phyloP scores from a whole-genome alignment of 2,113 vertebrate species.

The Pelobates fuscus region DNA sequence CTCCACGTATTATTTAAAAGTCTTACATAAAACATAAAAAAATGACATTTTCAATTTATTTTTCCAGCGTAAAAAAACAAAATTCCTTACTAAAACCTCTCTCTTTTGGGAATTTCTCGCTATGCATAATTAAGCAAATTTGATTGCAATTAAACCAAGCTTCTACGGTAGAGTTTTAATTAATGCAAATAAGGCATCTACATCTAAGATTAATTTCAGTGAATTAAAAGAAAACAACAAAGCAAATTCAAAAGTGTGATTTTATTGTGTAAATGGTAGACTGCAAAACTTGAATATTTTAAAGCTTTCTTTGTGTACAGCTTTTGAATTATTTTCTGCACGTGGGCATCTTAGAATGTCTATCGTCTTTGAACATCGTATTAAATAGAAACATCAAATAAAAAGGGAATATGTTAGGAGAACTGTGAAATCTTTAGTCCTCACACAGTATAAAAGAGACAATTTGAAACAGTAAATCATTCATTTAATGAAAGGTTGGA shows the following conservation, averaged over 20 bases:
- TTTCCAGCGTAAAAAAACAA: constrained; percentile 98
- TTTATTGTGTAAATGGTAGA: constrained; percentile 87
- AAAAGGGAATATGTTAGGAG: constrained; percentile 20
- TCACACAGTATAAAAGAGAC: neutral
- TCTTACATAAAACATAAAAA: constrained; percentile 95
- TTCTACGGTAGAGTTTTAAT: constrained; percentile 99
- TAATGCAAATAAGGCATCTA: constrained; percentile 99
- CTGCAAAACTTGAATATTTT: constrained; percentile 71
- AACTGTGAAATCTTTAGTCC: constrained; percentile 10
- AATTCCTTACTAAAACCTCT: constrained; percentile 92
- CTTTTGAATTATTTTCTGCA: constrained; percentile 68
- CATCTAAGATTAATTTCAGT: constrained; percentile 99
- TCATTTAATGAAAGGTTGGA: neutral
- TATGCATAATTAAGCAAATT: constrained; percentile 99
- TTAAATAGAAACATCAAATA: constrained; percentile 64
- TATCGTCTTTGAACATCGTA: constrained; percentile 65
- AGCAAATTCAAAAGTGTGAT: constrained; percentile 93
- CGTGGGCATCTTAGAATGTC: constrained; percentile 51
- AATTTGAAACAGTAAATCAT: constrained; percentile 6
- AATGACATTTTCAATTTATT: constrained; percentile 99
- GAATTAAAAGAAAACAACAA: constrained; percentile 99
- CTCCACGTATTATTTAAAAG: constrained; percentile 91
- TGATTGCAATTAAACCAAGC: constrained; percentile 99
- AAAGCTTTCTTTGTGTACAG: constrained; percentile 66
- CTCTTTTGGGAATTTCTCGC: constrained; percentile 99